Percentiles rank a stretch among this genome's conserved stretches.
These are phyloP conservation scores for Tylochromis polylepis DNA, from an alignment of 2,113 vertebrate genomes.

Conservation along the genomic window DNA sequence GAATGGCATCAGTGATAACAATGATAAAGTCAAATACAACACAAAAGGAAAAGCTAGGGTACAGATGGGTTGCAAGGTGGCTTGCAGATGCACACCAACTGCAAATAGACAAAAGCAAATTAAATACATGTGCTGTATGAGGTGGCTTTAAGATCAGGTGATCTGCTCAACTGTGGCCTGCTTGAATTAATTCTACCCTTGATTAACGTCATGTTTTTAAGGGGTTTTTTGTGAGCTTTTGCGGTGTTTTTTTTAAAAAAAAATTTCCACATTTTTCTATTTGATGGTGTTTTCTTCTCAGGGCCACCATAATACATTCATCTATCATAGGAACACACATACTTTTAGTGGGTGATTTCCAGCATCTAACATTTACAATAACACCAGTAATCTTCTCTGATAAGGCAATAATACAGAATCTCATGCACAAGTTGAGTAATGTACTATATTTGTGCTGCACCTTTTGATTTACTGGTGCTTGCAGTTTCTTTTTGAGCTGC, in stretches of 20 bases:
- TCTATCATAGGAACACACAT: background rate
- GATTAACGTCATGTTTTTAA: background rate
- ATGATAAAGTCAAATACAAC: background rate
- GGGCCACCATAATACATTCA: background rate
- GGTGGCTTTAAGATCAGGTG: background rate
- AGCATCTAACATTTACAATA: background rate
- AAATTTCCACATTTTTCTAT: too few species aligned
- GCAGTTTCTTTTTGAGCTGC: background rate
- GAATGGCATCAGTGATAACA: background rate
- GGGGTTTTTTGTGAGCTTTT: background rate
- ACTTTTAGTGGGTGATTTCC: background rate
- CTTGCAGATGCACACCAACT: background rate
- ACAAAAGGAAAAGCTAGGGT: background rate
- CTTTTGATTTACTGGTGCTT: background rate
- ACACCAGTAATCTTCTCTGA: background rate
- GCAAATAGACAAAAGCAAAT: background rate
- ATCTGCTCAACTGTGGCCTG: background rate
- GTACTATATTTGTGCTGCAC: background rate
- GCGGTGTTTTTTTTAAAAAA: rapidly evolving
- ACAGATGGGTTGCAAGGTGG: background rate
- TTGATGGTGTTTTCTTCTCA: background rate
- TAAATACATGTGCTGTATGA: background rate
- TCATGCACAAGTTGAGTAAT: background rate
- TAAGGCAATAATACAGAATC: background rate
- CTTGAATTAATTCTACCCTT: background rate